Evolutionary conservation across 2,888 invertebrate species (phyloP), one percentile per base, ranked within the genome.

Genomic region (Megamerina dolium): DNA sequence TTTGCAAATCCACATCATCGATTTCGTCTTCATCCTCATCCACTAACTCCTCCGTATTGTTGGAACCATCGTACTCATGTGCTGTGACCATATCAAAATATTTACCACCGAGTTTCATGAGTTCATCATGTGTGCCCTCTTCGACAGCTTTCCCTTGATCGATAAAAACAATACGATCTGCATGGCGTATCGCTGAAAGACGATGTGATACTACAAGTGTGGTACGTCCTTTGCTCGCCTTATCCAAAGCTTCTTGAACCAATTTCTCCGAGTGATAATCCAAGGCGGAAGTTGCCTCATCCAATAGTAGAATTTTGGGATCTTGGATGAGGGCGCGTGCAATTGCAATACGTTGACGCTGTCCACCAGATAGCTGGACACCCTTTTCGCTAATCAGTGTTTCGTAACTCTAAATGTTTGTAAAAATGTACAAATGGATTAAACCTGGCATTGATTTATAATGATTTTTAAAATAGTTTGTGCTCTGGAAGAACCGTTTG

Each of bases 271-370:
- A 87, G 53, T 83, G 81, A 5, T 84, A 81, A 66, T 90, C 90
- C 51, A 90, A 71, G 0, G 90, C 89, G 0, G 88, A 89, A 0
- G 91, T 91, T 0, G 88, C 89, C 66, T 90, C 90, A 58, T 90
- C 90, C 35, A 86, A 70, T 0, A 86, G 72, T 13, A 86, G 73
- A 49, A 91, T 83, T 56, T 79, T 82, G 0, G 90, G 90, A 54
- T 82, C 77, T 50, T 85, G 75, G 16, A 90, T 82, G 19, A 91
- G 70, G 0, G 90, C 89, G 30, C 90, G 74, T 0, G 90, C 90
- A 48, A 91, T 88, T 18, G 89, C 89, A 47, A 90, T 85, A 32
- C 88, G 76, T 62, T 89, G 90, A 56, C 87, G 88, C 63, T 90
- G 89, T 0, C 89, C 89, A 2, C 89, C 89, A 1, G 86, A 86